Percentiles rank a stretch among this genome's conserved stretches.
Evolutionary conservation across 2,888 invertebrate species (phyloP).

Genomic region (Gymnoscelis rufifasciata): DNA sequence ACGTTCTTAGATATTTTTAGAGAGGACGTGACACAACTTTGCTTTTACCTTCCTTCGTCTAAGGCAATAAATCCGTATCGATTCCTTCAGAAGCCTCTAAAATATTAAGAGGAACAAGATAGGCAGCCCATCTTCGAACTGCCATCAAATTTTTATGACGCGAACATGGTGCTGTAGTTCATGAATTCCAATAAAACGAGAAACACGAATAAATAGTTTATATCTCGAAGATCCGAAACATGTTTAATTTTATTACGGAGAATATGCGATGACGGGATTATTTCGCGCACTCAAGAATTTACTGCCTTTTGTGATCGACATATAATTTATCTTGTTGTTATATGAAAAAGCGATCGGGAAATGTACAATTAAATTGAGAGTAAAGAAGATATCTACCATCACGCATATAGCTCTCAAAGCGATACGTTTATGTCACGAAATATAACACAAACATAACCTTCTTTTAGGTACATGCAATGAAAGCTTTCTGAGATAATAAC

Average conservation of each 20-base stretch:
- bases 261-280: conserved; percentile 1
- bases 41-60: conserved; percentile 31
- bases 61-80: conserved; percentile 34
- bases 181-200: conserved; percentile 38
- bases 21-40: conserved; percentile 33
- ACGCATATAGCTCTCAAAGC: background rate
- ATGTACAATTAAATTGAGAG: no score
- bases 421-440: conserved; percentile 11
- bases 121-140: conserved; percentile 29
- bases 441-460: conserved; percentile 2
- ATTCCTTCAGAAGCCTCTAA: conserved; percentile 27
- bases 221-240: conserved; percentile 12
- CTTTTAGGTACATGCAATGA: conserved; percentile 26
- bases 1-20: conserved; percentile 26
- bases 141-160: conserved; percentile 39
- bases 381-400: no score
- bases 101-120: conserved; percentile 33
- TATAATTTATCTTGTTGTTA: background rate
- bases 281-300: conserved; percentile 1
- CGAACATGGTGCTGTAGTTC: conserved; percentile 29
- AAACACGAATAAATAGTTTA: conserved; percentile 25
- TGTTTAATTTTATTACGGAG: conserved; percentile 15
- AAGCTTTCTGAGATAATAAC: conserved; percentile 23
- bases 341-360: no score
- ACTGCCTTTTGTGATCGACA: conserved; percentile 1